Conservation (phyloP, 2,797 vertebrate genomes). For the Cossypha heuglini region DNA sequence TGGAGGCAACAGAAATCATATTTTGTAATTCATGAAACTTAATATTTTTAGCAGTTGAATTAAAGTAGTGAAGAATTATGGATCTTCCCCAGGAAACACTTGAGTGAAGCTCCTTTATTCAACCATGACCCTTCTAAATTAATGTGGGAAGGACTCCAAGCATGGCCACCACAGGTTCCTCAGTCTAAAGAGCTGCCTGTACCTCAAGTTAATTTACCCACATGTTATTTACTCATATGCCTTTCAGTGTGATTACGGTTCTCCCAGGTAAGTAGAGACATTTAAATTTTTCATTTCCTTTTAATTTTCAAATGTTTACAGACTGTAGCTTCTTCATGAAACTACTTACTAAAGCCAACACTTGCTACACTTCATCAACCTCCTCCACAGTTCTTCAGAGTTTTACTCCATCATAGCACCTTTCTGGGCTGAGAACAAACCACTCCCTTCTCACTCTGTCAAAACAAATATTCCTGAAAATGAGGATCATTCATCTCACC, state of each 20-base stretch:
- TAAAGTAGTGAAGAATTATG: neutral
- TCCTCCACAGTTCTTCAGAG: neutral
- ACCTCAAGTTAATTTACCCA: constrained; percentile 12
- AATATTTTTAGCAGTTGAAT: neutral
- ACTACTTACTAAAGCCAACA: constrained; percentile 24
- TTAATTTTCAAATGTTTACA: constrained; percentile 55
- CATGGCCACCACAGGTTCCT: neutral
- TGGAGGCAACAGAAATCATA: neutral
- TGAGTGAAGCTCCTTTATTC: neutral
- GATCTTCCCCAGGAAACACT: neutral
- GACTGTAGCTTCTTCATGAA: constrained; percentile 42
- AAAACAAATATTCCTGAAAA: constrained; percentile 17
- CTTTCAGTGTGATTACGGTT: constrained; percentile 33
- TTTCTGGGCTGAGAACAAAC: neutral
- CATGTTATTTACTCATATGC: constrained; percentile 12
- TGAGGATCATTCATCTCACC: neutral
- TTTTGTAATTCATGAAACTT: neutral
- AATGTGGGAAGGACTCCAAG: neutral
- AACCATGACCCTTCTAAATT: neutral
- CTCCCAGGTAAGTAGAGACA: constrained; percentile 44
- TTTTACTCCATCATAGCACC: neutral
- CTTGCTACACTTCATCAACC: constrained; percentile 34
- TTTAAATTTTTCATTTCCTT: constrained; percentile 12
- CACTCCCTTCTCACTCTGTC: neutral
- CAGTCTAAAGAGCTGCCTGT: neutral